Evolutionary conservation across 2,113 vertebrate genomes (phyloP).

Genomic region (Tauraco erythrolophus): DNA sequence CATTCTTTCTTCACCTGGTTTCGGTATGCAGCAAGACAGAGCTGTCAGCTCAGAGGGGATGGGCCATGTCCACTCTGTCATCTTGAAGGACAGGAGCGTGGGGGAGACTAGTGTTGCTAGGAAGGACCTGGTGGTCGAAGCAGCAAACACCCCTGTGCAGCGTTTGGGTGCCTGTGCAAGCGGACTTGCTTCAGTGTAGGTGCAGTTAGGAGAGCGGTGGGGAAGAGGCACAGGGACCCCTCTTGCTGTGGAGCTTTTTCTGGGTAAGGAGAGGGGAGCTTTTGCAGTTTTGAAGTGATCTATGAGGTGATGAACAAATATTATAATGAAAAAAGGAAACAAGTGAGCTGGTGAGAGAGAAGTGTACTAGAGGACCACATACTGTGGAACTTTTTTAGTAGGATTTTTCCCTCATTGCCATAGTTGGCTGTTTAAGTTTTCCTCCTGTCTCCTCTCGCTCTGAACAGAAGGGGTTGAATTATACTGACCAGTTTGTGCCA

Average conservation of each 20-base stretch:
- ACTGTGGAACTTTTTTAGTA: not conserved
- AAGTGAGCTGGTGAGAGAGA: not conserved
- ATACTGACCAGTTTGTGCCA: not conserved
- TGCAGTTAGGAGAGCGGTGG: not conserved
- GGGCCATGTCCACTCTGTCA: not conserved
- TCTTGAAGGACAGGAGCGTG: not conserved
- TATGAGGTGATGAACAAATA: not conserved
- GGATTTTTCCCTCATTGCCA: accelerated
- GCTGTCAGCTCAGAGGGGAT: not conserved
- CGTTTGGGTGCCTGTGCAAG: not conserved
- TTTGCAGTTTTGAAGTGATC: not conserved
- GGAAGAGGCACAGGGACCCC: not conserved
- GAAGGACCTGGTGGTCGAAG: constrained; percentile 22
- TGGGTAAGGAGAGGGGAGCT: not conserved
- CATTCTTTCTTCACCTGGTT: not conserved
- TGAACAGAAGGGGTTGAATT: not conserved
- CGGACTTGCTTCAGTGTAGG: not conserved
- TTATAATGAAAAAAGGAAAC: not conserved
- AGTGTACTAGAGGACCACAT: not conserved
- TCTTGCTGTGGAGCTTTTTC: not conserved
- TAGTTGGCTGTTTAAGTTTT: not conserved
- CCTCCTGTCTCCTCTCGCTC: not conserved
- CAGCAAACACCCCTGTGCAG: not conserved
- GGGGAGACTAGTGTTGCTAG: constrained; percentile 37
- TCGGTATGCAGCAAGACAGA: not conserved